Conservation (phyloP, 2,888 invertebrate genomes). For the Parnassius smintheus region DNA sequence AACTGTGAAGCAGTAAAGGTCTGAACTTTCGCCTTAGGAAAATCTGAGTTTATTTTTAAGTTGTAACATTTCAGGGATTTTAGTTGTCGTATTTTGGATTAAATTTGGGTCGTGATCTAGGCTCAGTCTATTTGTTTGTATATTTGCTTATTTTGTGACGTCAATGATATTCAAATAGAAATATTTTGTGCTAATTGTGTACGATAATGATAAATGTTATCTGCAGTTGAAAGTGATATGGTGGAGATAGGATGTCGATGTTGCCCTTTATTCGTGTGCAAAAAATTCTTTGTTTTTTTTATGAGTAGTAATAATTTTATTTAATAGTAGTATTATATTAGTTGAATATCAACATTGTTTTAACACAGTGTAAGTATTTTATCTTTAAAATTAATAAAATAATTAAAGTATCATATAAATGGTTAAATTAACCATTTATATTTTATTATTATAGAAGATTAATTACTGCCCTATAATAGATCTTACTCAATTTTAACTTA, state of each 20-base stretch:
- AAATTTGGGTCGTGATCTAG: conserved; percentile 49
- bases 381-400: not conserved
- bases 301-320: too few relatives aligned
- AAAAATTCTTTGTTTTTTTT: conserved; percentile 1
- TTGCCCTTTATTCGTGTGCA: conserved; percentile 35
- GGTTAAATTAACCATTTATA: too few relatives aligned
- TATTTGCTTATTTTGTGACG: conserved; percentile 66
- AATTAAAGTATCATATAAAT: too few relatives aligned
- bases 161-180: conserved; percentile 58
- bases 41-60: conserved; percentile 5
- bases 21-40: conserved; percentile 36
- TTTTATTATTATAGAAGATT: too few relatives aligned
- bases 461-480: too few relatives aligned
- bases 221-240: conserved; percentile 51
- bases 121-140: conserved; percentile 44
- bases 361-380: conserved; percentile 6
- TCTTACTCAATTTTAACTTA: too few relatives aligned
- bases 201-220: conserved; percentile 67
- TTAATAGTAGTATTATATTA: not conserved
- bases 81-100: conserved; percentile 27
- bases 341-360: not conserved
- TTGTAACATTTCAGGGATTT: conserved; percentile 30
- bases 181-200: conserved; percentile 56
- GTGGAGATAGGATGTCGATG: conserved; percentile 41
- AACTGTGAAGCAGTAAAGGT: not conserved